These are phyloP conservation scores for Thermophis baileyi DNA, from an alignment of 2,113 vertebrate species.

Conservation along the genomic window DNA sequence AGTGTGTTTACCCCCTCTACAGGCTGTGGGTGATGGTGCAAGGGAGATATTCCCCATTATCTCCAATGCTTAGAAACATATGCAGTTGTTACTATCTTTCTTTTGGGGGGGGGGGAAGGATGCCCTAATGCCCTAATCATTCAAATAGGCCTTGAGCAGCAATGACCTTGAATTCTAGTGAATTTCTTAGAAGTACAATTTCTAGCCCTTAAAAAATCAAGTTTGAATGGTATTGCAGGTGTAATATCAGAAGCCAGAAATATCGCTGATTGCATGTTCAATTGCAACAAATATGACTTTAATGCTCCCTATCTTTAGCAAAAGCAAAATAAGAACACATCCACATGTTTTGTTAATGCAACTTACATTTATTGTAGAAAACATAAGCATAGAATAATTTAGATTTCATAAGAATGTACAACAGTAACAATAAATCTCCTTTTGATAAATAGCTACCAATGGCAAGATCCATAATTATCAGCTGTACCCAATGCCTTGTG, in stretches of 20 bases:
- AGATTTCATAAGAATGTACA: background rate
- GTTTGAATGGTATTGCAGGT: background rate
- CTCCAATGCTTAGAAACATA: background rate
- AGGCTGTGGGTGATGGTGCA: background rate
- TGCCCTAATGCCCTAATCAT: background rate
- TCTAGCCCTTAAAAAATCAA: background rate
- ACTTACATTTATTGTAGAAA: background rate
- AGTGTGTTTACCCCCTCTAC: constrained; percentile 10
- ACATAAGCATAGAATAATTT: background rate
- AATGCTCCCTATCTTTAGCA: background rate
- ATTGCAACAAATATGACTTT: background rate
- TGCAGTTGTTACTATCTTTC: background rate
- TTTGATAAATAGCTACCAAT: background rate
- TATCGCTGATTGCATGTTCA: background rate
- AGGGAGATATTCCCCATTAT: background rate
- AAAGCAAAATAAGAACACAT: background rate
- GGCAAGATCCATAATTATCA: background rate
- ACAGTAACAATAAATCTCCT: background rate
- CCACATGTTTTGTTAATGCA: background rate
- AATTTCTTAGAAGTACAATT: background rate
- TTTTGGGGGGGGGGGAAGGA: background rate
- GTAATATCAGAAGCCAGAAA: background rate
- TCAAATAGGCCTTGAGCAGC: background rate
- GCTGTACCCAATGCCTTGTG: background rate
- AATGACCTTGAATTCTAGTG: background rate